These are phyloP conservation scores for Catagonus wagneri DNA, from an alignment of 2,113 vertebrate species.

Conservation along the genomic window DNA sequence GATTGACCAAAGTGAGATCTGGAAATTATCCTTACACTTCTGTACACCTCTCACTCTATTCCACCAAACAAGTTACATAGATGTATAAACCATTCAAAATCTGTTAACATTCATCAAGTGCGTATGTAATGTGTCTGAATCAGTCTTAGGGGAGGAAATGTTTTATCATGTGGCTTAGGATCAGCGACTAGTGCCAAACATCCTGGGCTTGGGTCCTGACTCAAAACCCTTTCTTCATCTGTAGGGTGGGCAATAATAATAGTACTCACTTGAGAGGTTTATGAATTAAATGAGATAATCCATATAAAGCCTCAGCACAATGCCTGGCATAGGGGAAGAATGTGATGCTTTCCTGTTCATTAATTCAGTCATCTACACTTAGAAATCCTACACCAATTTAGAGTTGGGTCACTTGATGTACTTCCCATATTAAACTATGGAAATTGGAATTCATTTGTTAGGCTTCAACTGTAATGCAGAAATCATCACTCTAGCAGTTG, in stretches of 20 bases:
- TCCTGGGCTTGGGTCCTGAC: neutral
- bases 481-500: slow-evolving; percentile 1
- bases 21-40: neutral
- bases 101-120: neutral
- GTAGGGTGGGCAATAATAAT: neutral
- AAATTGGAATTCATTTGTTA: slow-evolving; percentile 34
- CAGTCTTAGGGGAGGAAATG: neutral
- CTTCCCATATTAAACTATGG: neutral
- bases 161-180: neutral
- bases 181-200: neutral
- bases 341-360: neutral
- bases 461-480: slow-evolving; percentile 34
- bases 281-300: neutral
- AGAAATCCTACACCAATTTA: slow-evolving; percentile 35
- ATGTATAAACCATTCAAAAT: neutral
- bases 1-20: neutral
- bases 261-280: neutral
- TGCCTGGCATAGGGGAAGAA: neutral
- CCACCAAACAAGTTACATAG: neutral
- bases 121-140: neutral
- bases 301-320: neutral
- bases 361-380: neutral
- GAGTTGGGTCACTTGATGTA: neutral
- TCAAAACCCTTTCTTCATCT: slow-evolving; percentile 4
- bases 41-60: neutral